These are phyloP conservation scores for Scaptomyza reducta DNA, from an alignment of 2,888 invertebrate genomes.

Conservation along the genomic window DNA sequence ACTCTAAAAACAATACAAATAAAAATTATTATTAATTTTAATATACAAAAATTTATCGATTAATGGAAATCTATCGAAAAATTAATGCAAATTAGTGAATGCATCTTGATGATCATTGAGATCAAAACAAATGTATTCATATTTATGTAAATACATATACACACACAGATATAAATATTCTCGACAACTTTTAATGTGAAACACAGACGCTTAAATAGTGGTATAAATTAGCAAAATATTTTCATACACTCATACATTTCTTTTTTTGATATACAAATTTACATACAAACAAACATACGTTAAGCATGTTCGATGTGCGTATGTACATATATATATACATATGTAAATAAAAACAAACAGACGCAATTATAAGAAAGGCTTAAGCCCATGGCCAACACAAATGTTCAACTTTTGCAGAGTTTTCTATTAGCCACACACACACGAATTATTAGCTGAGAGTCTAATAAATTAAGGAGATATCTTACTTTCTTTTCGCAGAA, in stretches of 20 bases:
- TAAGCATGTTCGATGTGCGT: background rate
- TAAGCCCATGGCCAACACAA: conserved; percentile 7
- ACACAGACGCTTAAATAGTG: too few species aligned
- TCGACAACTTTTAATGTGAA: background rate
- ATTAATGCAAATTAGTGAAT: background rate
- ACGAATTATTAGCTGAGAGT: background rate
- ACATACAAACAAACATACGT: background rate
- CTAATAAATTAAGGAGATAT: conserved; percentile 22
- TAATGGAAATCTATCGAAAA: conserved; percentile 1
- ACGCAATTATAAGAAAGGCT: background rate
- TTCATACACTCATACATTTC: background rate
- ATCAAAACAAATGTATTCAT: background rate
- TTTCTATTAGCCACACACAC: background rate
- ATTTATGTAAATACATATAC: background rate
- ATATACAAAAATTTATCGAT: background rate
- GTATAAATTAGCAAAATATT: background rate
- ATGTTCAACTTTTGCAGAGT: background rate
- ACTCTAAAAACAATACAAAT: background rate
- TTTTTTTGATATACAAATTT: conserved; percentile 2
- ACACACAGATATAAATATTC: background rate
- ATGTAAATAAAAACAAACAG: conserved; percentile 3
- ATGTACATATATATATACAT: background rate
- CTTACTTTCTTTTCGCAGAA: conserved; percentile 52
- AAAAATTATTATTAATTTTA: background rate
- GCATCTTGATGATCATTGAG: background rate